phyloP scores from a whole-genome alignment of 2,797 vertebrate genomes.

The Lagodon rhomboides region DNA sequence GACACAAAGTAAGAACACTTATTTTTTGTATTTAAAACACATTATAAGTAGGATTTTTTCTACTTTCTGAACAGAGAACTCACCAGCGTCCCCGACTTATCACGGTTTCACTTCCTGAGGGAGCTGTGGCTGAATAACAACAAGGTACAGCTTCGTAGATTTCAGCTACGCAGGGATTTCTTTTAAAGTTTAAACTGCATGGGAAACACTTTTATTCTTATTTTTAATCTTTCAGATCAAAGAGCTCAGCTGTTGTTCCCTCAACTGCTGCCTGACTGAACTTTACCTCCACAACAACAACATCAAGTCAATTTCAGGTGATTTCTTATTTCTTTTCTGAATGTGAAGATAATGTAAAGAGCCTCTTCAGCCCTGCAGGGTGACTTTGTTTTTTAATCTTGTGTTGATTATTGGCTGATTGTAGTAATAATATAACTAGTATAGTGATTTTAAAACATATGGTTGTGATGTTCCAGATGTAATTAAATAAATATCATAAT shows the following conservation, averaged over 20 bases:
- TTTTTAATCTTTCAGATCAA: conserved; percentile 80
- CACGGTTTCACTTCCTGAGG: conserved; percentile 83
- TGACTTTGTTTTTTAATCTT: no score
- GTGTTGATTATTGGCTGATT: no score
- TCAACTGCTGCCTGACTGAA: conserved; percentile 87
- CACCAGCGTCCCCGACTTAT: conserved; percentile 82
- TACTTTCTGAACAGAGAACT: conserved; percentile 77
- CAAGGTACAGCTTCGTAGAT: conserved; percentile 73
- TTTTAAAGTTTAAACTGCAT: neutral
- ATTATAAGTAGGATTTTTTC: neutral
- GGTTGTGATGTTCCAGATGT: no score
- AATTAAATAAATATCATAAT: no score
- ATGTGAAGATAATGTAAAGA: neutral
- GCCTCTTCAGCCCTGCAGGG: no score
- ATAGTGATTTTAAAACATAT: no score
- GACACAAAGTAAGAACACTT: conserved; percentile 80
- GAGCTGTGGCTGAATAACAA: conserved; percentile 89
- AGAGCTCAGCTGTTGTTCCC: conserved; percentile 80
- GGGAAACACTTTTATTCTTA: neutral
- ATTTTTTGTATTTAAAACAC: neutral
- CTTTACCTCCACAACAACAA: conserved; percentile 88
- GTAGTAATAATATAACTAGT: no score
- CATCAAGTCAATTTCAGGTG: conserved; percentile 85
- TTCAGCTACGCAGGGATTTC: neutral
- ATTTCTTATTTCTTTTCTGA: neutral